Percentiles rank a stretch among this genome's conserved stretches.
Evolutionary conservation across 2,797 vertebrate genomes (phyloP).

Genomic region (Phylloscopus collybita): DNA sequence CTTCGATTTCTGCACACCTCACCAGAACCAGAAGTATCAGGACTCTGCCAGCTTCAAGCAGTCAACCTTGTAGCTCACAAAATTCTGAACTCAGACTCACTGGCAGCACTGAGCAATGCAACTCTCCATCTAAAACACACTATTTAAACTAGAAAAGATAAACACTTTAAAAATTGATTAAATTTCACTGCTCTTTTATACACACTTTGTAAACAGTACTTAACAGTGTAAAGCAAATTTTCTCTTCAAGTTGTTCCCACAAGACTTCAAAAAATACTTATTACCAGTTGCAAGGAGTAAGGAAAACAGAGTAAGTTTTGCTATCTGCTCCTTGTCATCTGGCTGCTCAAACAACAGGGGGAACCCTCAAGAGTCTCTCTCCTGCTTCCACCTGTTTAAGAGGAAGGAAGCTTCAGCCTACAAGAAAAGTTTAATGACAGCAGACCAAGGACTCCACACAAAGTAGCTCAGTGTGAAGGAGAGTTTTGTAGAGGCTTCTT

Average conservation of each 20-base stretch:
- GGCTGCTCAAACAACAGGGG: neutral
- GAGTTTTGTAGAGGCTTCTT: neutral
- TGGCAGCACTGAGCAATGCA: neutral
- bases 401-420: neutral
- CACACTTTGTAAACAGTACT: neutral
- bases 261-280: neutral
- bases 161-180: rapidly evolving
- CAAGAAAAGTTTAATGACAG: neutral
- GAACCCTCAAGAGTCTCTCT: neutral
- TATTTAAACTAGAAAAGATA: neutral
- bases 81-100: neutral
- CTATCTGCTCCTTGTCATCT: neutral
- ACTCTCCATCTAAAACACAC: neutral
- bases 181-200: neutral
- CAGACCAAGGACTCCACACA: neutral
- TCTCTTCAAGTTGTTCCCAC: neutral
- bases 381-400: neutral
- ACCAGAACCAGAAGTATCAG: neutral
- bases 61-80: neutral
- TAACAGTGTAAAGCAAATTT: neutral
- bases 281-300: neutral
- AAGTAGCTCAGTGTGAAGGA: neutral
- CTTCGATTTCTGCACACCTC: neutral
- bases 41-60: neutral
- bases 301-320: neutral